A percentile compares a stretch with the other conserved stretches of the same genome.
Conservation (phyloP, 1,140 invertebrate species). For the Ostrea denselamellosa region DNA sequence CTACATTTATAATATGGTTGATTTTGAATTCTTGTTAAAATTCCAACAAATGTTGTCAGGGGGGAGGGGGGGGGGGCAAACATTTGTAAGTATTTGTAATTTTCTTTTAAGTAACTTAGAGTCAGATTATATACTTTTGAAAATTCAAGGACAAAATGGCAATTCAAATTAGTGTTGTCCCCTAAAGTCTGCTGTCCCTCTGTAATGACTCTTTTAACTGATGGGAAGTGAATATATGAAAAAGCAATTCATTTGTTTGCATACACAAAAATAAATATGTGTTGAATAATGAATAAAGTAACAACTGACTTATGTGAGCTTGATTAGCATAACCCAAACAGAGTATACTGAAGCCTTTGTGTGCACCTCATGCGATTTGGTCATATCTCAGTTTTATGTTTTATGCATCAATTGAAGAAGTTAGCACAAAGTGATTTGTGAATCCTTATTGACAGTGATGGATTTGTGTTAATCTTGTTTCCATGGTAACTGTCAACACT, state of each 20-base stretch:
- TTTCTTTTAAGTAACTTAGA: no score
- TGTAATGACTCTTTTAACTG: background rate
- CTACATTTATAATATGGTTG: no score
- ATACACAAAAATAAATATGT: background rate
- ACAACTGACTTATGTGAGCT: background rate
- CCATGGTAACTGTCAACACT: conserved; percentile 69
- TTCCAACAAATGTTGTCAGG: no score
- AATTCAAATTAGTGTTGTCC: no score
- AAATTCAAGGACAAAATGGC: no score
- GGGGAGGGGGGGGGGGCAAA: no score
- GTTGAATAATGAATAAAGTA: conserved; percentile 4
- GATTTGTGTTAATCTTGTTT: conserved; percentile 66
- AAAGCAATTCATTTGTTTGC: background rate
- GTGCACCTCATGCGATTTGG: conserved; percentile 3
- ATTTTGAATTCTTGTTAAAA: no score
- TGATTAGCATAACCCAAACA: background rate
- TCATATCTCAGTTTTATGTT: conserved; percentile 36
- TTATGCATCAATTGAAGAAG: conserved; percentile 49
- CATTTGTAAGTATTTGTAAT: no score
- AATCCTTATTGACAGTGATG: conserved; percentile 70
- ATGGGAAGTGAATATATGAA: background rate
- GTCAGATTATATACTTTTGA: no score
- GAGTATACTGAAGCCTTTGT: background rate
- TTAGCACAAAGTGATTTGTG: conserved; percentile 59
- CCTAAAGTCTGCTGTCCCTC: no score